Base-by-base conservation (phyloP, 2,888 invertebrate genomes). In the Brachyptera risi region DNA sequence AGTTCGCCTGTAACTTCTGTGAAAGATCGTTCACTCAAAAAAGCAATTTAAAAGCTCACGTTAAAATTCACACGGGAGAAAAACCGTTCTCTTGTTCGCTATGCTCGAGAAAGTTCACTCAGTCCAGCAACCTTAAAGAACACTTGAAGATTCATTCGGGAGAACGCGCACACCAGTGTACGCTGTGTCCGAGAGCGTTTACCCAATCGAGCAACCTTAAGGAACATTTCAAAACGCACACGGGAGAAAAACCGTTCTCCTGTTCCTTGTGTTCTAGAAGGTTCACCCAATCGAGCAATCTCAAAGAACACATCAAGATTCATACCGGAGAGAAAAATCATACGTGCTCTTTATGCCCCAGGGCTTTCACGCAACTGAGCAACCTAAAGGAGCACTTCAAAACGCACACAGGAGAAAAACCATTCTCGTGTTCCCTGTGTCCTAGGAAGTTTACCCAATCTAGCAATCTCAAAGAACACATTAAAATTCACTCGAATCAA, bases 151-250 rank as follows among this genome's bases (percentile, higher is more conserved):
- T 11, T 7, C 42, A 42, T 21, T 19, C 42, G 2, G 42, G 42
- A 17, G 42, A 42, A 42, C 7, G 42, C 7, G 19, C 42, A 5
- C 21, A 42, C 42, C 5, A 42, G 42, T 42, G 42, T 17, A 17
- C 15, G 19, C 2, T 19, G 15, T 42, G 42, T 17, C 42, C 42
- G 7, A 17, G 42, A 9, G 42, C 42, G 4, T 42, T 42, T 9
- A 42, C 42, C 13, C 42, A 42, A 9, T 42, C 42, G 2, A 42
- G 42, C 42, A 42, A 42, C n/a, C 42, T 42, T 17, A 42, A 42
- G n/a, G 42, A 42, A 21, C 42, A 42, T 11, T 7, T 42, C 3
- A 42, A 42, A 17, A 42, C 42, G n/a, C 42, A 42, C 42, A 17
- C 42, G n/a, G 42, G 42, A 17, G 42, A 42, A 42, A 9, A 11